Percentiles rank a stretch among this genome's conserved stretches.
phyloP scores from a whole-genome alignment of 2,797 vertebrate species.

The Phyllotis vaccarum region DNA sequence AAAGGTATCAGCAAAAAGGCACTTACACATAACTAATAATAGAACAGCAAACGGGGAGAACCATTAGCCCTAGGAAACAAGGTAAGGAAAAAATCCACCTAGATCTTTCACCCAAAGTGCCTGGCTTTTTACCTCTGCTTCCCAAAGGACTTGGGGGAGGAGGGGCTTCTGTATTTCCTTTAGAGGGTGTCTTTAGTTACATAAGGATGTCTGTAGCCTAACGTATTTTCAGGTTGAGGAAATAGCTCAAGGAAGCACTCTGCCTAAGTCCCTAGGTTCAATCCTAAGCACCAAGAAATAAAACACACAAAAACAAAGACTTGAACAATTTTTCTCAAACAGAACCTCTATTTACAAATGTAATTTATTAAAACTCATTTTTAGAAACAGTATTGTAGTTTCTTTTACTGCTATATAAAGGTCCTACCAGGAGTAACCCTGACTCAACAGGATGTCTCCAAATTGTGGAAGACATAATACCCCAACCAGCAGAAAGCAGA shows the following conservation, averaged over 20 bases:
- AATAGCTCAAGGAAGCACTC: background rate
- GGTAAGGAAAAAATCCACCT: background rate
- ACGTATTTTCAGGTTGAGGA: background rate
- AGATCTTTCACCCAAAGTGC: background rate
- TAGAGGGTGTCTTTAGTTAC: slow-evolving; percentile 45
- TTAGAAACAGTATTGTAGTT: background rate
- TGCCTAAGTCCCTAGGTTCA: background rate
- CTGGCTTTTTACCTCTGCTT: background rate
- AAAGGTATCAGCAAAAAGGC: slow-evolving; percentile 33
- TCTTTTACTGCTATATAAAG: background rate
- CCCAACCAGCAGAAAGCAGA: slow-evolving; percentile 13
- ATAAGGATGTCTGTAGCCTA: slow-evolving; percentile 20
- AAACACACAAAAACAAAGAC: background rate
- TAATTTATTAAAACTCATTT: slow-evolving; percentile 37
- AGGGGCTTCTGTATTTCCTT: background rate
- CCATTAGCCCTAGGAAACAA: slow-evolving; percentile 27
- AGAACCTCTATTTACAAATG: slow-evolving; percentile 32
- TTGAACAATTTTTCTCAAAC: slow-evolving; percentile 19
- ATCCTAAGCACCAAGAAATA: background rate
- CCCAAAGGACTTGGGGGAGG: background rate
- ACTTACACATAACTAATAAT: background rate
- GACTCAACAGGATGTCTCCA: background rate
- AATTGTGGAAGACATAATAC: slow-evolving; percentile 10
- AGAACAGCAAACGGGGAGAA: slow-evolving; percentile 18
- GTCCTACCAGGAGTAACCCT: background rate